Percentiles rank a stretch among this genome's conserved stretches.
Evolutionary conservation across 2,797 vertebrate genomes (phyloP).

Genomic region (Tauraco hartlaubi): DNA sequence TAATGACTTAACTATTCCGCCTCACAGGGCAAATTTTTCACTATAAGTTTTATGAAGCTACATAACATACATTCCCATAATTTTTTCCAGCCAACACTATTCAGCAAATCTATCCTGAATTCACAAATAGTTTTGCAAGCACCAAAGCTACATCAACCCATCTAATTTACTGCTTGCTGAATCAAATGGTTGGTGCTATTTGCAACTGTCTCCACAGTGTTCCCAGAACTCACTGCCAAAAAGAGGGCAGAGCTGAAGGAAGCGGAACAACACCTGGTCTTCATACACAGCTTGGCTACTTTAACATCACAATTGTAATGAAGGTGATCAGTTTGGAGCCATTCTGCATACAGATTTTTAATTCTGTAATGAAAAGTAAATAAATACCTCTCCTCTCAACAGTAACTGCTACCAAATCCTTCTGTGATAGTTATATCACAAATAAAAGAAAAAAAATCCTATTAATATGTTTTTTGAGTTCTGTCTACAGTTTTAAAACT

Average conservation of each 20-base stretch:
- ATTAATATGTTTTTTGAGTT: neutral
- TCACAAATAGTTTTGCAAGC: conserved; percentile 16
- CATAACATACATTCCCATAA: neutral
- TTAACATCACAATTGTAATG: neutral
- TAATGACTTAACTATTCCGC: neutral
- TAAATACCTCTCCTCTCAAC: neutral
- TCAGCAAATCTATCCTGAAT: conserved; percentile 11
- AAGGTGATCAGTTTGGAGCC: neutral
- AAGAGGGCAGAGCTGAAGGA: neutral
- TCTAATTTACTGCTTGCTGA: conserved; percentile 9
- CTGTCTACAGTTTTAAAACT: neutral
- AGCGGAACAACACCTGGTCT: neutral
- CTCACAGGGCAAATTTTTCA: neutral
- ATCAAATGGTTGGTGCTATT: neutral
- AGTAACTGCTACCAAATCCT: neutral
- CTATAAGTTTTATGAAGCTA: neutral
- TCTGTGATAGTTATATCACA: neutral
- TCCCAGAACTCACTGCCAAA: neutral
- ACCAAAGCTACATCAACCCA: neutral
- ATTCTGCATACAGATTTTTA: neutral
- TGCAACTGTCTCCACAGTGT: neutral
- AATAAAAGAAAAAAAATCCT: neutral
- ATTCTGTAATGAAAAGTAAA: neutral
- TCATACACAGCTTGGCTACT: neutral
- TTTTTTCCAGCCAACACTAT: neutral